phyloP scores from a whole-genome alignment of 1,140 invertebrate genomes.

The Drosophila saltans region DNA sequence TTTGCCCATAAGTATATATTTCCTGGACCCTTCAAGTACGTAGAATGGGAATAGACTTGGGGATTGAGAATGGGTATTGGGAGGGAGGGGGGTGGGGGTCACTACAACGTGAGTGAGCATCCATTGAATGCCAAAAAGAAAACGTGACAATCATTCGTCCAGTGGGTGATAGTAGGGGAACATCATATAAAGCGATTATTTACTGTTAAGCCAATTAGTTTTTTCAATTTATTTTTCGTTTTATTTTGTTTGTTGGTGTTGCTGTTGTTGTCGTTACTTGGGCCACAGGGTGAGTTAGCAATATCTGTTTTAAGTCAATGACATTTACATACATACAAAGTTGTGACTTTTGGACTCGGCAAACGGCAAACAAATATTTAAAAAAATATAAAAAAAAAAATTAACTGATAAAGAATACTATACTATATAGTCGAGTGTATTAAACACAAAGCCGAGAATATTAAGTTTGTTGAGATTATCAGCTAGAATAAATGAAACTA shows the following conservation, averaged over 20 bases:
- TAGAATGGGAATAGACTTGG: background rate
- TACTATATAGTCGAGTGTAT: too few species aligned
- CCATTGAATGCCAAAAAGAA: slow-evolving; percentile 6
- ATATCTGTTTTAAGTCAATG: slow-evolving; percentile 40
- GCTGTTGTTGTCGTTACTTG: slow-evolving; percentile 4
- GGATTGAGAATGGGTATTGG: background rate
- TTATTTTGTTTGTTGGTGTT: slow-evolving; percentile 9
- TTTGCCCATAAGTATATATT: background rate
- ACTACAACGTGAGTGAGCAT: slow-evolving; percentile 3
- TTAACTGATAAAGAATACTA: slow-evolving; percentile 7
- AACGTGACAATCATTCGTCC: slow-evolving; percentile 43
- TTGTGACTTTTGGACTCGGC: slow-evolving; percentile 17
- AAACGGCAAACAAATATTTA: background rate
- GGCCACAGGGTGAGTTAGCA: slow-evolving; percentile 16
- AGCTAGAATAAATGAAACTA: too few species aligned
- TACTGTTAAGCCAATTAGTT: slow-evolving; percentile 65
- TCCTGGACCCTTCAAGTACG: background rate
- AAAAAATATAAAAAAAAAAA: background rate
- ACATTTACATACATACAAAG: slow-evolving; percentile 28
- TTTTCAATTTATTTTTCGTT: background rate
- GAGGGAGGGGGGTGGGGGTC: background rate
- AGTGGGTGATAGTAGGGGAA: slow-evolving; percentile 18
- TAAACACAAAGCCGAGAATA: too few species aligned
- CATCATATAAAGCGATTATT: slow-evolving; percentile 50
- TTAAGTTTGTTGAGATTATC: background rate